Conservation (phyloP, 1,140 invertebrate species). For the Aporrectodea caliginosa region DNA sequence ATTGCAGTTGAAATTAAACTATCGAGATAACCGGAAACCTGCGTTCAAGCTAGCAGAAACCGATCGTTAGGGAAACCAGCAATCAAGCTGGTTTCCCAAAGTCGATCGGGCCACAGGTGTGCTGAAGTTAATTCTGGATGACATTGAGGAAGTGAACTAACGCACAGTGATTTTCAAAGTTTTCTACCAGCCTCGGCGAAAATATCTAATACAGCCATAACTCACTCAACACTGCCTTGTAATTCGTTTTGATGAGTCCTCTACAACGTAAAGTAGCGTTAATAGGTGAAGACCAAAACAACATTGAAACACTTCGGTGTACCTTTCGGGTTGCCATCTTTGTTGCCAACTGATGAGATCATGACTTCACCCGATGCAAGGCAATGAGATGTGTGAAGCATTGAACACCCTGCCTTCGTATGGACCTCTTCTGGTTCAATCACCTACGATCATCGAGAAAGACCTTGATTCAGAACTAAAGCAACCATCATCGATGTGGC, state of each 20-base stretch:
- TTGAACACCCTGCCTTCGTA: slow-evolving; percentile 57
- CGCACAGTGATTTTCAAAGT: slow-evolving; percentile 85
- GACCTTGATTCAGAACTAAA: too few relatives aligned
- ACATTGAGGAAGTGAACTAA: slow-evolving; percentile 93
- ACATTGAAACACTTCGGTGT: slow-evolving; percentile 19
- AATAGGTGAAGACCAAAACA: too few relatives aligned
- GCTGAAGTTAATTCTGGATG: slow-evolving; percentile 62
- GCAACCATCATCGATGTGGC: too few relatives aligned
- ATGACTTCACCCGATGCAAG: slow-evolving; percentile 85
- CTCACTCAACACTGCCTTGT: background rate
- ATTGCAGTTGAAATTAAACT: background rate
- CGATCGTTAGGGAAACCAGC: background rate
- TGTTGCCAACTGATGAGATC: slow-evolving; percentile 88
- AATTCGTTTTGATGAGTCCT: background rate
- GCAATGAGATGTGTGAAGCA: slow-evolving; percentile 91
- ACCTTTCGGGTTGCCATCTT: slow-evolving; percentile 56
- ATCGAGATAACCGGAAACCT: background rate
- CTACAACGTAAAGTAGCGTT: too few relatives aligned
- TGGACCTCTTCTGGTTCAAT: background rate
- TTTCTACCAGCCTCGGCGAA: background rate
- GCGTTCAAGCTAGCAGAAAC: too few relatives aligned
- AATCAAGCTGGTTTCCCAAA: background rate
- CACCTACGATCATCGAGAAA: background rate
- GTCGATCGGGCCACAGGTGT: background rate
- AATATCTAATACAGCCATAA: background rate